phyloP scores from a whole-genome alignment of 2,888 invertebrate genomes.

The Drosophila cracens region DNA sequence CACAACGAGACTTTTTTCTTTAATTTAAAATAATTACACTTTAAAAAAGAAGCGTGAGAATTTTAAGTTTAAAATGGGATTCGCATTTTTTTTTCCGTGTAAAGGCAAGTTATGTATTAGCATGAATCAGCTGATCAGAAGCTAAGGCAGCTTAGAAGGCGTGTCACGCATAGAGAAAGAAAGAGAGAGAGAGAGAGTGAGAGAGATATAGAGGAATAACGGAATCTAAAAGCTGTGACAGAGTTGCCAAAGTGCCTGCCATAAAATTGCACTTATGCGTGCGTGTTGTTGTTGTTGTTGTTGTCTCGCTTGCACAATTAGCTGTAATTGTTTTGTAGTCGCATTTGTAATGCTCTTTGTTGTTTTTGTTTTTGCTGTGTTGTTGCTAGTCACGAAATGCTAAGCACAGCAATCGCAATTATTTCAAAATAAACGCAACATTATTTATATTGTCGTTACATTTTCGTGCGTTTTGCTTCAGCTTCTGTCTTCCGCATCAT shows the following conservation, averaged over 20 bases:
- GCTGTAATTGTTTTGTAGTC: constrained; percentile 67
- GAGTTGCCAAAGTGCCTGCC: constrained; percentile 54
- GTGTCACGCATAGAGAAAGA: neutral
- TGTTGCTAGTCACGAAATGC: constrained; percentile 49
- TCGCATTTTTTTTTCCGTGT: neutral
- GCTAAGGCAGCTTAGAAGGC: constrained; percentile 25
- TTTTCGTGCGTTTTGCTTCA: constrained; percentile 32
- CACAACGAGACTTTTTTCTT: neutral
- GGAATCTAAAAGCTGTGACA: constrained; percentile 40
- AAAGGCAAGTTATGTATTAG: constrained; percentile 11
- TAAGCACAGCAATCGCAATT: constrained; percentile 52
- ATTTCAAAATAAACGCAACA: constrained; percentile 63
- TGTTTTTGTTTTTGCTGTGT: constrained; percentile 16
- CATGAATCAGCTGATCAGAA: constrained; percentile 43
- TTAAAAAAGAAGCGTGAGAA: neutral
- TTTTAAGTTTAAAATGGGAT: too few species aligned
- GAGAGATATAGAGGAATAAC: neutral
- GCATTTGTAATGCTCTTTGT: constrained; percentile 58
- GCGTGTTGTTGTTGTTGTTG: constrained; percentile 32
- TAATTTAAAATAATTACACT: neutral
- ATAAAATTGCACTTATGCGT: constrained; percentile 50
- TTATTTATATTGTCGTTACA: constrained; percentile 33
- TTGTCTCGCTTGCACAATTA: constrained; percentile 57
- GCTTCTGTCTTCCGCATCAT: constrained; percentile 50
- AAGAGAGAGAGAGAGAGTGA: neutral